Base-by-base conservation (phyloP, 1,140 invertebrate genomes). In the Drosophila trapezifrons region DNA sequence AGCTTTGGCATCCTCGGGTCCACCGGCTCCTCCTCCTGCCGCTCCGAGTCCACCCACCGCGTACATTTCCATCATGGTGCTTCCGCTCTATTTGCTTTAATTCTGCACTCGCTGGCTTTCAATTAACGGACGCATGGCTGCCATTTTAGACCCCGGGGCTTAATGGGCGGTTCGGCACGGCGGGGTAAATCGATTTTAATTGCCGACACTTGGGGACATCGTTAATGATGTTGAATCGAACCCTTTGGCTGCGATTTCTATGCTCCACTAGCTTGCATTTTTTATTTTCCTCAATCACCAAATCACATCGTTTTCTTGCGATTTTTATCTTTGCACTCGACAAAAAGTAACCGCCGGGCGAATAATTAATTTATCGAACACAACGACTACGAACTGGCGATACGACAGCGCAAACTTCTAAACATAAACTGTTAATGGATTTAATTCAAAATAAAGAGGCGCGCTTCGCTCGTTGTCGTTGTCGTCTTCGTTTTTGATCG, bases 351-450 rank as follows among this genome's bases (percentile, higher is more conserved):
- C 35, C 43, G 52, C 42, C 46, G 54, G 57, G 35, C 35, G 12
- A 54, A 37, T 29, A 18, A 42, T 25, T 22, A 9, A 58, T 54
- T 32, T 27, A 42, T 51, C 25, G 38, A 64, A 67, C 43, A 67
- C 43, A 75, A 62, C 46, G 42, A 59, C 57, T 43, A 75, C 43
- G 56, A 42, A 27, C 12, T 27, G 17, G n/a, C 62, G 59, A 66
- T 40, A 43, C 65, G 55, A 40, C 3, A 51, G 54, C 62, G 46
- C 62, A 57, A 70, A 56, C 80, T 84, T 87, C 84, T 89, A 89
- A 80, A 67, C 85, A 85, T 84, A 89, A 89, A 84, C 77, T 87
- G 67, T 89, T 87, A 87, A 80, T 80, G 76, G 67, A 74, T 84
- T 80, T 65, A 71, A 84, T 79, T 77, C 67, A 83, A 86, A 80